A percentile compares a stretch with the other conserved stretches of the same genome.
Conservation (phyloP, 2,797 vertebrate genomes). For the Ctenopoma multispine region DNA sequence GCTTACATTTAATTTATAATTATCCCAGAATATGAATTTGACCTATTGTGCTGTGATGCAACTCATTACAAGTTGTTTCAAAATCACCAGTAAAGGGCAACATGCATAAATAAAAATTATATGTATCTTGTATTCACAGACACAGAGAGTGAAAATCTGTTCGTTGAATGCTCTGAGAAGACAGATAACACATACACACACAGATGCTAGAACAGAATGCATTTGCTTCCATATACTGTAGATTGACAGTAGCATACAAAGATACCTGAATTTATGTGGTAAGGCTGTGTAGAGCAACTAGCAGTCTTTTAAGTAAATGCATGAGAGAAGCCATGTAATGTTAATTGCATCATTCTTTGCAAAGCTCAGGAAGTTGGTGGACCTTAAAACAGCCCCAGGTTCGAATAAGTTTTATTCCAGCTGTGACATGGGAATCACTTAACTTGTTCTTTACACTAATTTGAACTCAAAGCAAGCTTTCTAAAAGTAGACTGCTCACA, state of each 20-base stretch:
- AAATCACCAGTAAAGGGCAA: slow-evolving; percentile 15
- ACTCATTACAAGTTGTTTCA: slow-evolving; percentile 28
- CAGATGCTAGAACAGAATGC: slow-evolving; percentile 28
- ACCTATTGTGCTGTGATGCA: slow-evolving; percentile 16
- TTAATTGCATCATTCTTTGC: slow-evolving; percentile 21
- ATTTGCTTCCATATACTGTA: slow-evolving; percentile 26
- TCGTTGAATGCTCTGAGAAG: slow-evolving; percentile 24
- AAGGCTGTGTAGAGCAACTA: slow-evolving; percentile 18
- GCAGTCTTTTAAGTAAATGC: slow-evolving; percentile 30
- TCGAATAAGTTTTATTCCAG: slow-evolving; percentile 23
- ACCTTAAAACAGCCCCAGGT: not conserved
- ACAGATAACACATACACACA: slow-evolving; percentile 32
- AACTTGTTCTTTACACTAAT: slow-evolving; percentile 14
- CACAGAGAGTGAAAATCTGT: slow-evolving; percentile 20
- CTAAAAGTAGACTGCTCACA: slow-evolving; percentile 28
- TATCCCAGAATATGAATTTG: slow-evolving; percentile 6
- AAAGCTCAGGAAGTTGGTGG: slow-evolving; percentile 15
- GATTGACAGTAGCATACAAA: slow-evolving; percentile 15
- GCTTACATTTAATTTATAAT: no score
- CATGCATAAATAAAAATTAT: slow-evolving; percentile 30
- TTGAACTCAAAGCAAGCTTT: slow-evolving; percentile 19
- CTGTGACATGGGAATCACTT: not conserved
- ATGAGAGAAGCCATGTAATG: slow-evolving; percentile 27
- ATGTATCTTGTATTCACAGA: slow-evolving; percentile 35
- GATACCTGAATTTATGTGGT: slow-evolving; percentile 16